Percentiles rank a stretch among this genome's conserved stretches.
phyloP scores from a whole-genome alignment of 2,888 invertebrate genomes.

The Hemithea aestivaria region DNA sequence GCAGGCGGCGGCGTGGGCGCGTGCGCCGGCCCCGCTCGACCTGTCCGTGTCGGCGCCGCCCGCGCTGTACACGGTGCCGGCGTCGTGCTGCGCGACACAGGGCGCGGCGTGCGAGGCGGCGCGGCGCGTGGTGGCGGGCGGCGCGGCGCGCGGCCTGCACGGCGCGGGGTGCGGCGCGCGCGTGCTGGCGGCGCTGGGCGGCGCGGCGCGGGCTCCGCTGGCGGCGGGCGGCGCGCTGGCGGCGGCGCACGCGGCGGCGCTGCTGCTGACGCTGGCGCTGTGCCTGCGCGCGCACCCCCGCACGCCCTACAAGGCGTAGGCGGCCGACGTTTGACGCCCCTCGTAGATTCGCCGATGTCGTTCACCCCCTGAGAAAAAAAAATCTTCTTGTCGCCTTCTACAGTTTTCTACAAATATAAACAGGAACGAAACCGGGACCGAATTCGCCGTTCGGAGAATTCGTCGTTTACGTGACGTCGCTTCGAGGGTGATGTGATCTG shows the following conservation, averaged over 20 bases:
- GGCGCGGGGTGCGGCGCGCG: slow-evolving; percentile 48
- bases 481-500: too few species aligned
- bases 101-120: slow-evolving; percentile 43
- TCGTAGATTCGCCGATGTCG: too few species aligned
- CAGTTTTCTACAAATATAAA: too few species aligned
- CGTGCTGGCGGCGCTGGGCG: slow-evolving; percentile 43
- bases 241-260: slow-evolving; percentile 53
- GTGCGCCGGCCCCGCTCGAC: slow-evolving; percentile 43
- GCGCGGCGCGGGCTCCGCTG: slow-evolving; percentile 45
- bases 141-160: slow-evolving; percentile 35
- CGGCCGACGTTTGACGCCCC: neutral
- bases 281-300: slow-evolving; percentile 52
- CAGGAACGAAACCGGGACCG: too few species aligned
- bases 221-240: slow-evolving; percentile 50
- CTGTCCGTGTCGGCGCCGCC: slow-evolving; percentile 56
- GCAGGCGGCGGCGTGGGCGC: slow-evolving; percentile 70
- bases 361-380: too few species aligned
- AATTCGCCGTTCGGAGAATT: too few species aligned
- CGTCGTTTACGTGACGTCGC: neutral
- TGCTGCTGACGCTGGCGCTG: slow-evolving; percentile 61
- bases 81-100: slow-evolving; percentile 27
- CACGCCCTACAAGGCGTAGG: slow-evolving; percentile 54
- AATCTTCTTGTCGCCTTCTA: too few species aligned
- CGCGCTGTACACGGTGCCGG: slow-evolving; percentile 55
- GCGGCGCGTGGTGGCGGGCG: slow-evolving; percentile 29